Evolutionary conservation across 2,797 vertebrate genomes (phyloP), one percentile per base, ranked within the genome.

Genomic region (Triplophysa yarkandensis): DNA sequence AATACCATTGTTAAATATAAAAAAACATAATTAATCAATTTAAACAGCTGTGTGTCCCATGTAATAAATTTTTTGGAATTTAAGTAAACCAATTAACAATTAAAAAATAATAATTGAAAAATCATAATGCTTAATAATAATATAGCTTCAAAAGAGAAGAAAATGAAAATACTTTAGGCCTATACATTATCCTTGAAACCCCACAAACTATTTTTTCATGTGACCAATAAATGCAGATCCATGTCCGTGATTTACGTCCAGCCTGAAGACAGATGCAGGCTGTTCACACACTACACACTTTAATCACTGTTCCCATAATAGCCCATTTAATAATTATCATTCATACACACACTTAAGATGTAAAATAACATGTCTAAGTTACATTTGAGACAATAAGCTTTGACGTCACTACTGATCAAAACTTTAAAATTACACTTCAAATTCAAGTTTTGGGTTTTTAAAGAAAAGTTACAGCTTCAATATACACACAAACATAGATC

Each of bases 201-300:
- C n/a, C n/a, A n/a, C n/a, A n/a, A n/a, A n/a, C n/a, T n/a, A n/a
- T n/a, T n/a, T n/a, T n/a, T 2, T 43, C 30, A 30, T 16, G 4
- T 57, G 17, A 19, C 2, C 17, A 1, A 46, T 19, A 1, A 21
- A 16, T 21, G 2, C 0, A 5, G n/a, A n/a, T 25, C 62, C 60
- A 36, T 4, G 0, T 70, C 82, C 82, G 32, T 1, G 61, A 68
- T 82, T 82, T 83, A 14, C n/a, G 16, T 46, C 13, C 23, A 39
- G 7, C 30, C 27, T 86, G 85, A 72, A 85, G 87, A 89, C 91
- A 91, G 89, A 89, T 89, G 91, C 87, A 91, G 84, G 77, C 84
- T 85, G 68, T 86, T 83, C 87, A 88, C 85, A 86, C 82, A 13
- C 48, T 52, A 25, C 23, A 82, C 84, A 82, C 85, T 83, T 78